Evolutionary conservation across 2,113 vertebrate species (phyloP).

Genomic region (Rutilus rutilus): DNA sequence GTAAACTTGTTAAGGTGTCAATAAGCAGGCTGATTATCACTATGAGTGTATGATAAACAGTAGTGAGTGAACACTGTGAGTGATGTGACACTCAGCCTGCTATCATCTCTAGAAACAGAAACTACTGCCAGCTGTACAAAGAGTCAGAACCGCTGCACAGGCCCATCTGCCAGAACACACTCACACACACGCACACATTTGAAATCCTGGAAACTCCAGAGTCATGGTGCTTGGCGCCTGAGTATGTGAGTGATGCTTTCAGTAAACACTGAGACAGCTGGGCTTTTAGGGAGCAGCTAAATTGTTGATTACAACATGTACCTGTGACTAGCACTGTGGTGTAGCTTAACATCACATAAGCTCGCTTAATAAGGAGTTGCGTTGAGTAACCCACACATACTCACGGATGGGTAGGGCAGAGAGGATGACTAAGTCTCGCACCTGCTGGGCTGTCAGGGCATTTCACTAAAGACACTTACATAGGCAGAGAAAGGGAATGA

Average conservation of each 20-base stretch:
- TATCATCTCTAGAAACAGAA: constrained; percentile 56
- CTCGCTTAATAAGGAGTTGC: constrained; percentile 23
- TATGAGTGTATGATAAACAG: constrained; percentile 39
- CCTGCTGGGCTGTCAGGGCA: constrained; percentile 70
- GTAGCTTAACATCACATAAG: constrained; percentile 41
- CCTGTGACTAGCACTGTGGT: constrained; percentile 60
- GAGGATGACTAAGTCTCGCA: constrained; percentile 72
- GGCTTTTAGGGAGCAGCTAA: constrained; percentile 52
- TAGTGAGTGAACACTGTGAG: constrained; percentile 56
- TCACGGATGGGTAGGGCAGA: constrained; percentile 53
- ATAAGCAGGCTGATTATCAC: constrained; percentile 31
- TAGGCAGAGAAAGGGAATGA: constrained; percentile 23
- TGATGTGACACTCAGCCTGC: constrained; percentile 49
- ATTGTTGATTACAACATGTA: constrained; percentile 66
- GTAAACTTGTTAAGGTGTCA: constrained; percentile 21
- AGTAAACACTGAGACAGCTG: constrained; percentile 51
- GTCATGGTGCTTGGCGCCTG: constrained; percentile 45
- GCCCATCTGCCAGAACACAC: constrained; percentile 38
- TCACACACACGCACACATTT: constrained; percentile 45
- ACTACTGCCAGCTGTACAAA: constrained; percentile 65
- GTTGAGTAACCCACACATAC: constrained; percentile 38
- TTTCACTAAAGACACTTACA: constrained; percentile 55
- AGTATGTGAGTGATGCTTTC: constrained; percentile 40
- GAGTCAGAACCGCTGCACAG: constrained; percentile 56
- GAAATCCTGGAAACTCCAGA: constrained; percentile 55